These are phyloP conservation scores for Rhinoptilus africanus DNA, from an alignment of 2,113 vertebrate species.

Conservation along the genomic window DNA sequence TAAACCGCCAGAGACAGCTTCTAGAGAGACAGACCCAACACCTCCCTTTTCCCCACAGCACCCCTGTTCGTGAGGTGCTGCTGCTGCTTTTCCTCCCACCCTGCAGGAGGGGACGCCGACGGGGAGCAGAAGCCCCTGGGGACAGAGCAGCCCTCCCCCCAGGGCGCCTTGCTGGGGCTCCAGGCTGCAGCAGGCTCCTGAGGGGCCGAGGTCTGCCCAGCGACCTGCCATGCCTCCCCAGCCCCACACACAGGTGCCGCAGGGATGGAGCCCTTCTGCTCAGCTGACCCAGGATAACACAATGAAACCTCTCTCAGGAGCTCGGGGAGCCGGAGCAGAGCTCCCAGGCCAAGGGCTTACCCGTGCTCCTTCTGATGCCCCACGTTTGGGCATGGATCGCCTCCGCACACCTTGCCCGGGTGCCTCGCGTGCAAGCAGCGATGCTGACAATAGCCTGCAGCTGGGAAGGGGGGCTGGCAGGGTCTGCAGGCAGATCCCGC, in stretches of 20 bases:
- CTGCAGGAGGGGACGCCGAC: fast-evolving
- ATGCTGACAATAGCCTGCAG: slow-evolving; percentile 30
- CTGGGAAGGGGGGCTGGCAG: background rate
- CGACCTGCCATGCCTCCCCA: background rate
- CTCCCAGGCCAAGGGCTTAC: background rate
- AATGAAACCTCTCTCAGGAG: background rate
- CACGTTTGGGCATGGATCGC: background rate
- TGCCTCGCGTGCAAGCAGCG: background rate
- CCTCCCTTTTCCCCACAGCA: background rate
- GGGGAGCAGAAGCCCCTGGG: background rate
- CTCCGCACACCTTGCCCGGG: background rate
- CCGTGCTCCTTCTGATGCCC: background rate
- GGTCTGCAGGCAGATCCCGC: background rate
- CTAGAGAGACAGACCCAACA: background rate
- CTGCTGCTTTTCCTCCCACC: background rate
- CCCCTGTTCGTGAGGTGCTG: fast-evolving
- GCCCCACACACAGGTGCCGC: background rate
- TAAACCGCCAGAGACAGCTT: background rate
- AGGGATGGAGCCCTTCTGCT: background rate
- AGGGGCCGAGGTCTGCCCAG: background rate
- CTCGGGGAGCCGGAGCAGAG: background rate
- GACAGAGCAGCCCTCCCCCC: background rate
- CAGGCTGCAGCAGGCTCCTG: background rate
- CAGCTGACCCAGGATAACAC: background rate
- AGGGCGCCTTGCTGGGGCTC: background rate